These are phyloP conservation scores for Styela clava DNA, from an alignment of 23 tunicate species.

Conservation along the genomic window DNA sequence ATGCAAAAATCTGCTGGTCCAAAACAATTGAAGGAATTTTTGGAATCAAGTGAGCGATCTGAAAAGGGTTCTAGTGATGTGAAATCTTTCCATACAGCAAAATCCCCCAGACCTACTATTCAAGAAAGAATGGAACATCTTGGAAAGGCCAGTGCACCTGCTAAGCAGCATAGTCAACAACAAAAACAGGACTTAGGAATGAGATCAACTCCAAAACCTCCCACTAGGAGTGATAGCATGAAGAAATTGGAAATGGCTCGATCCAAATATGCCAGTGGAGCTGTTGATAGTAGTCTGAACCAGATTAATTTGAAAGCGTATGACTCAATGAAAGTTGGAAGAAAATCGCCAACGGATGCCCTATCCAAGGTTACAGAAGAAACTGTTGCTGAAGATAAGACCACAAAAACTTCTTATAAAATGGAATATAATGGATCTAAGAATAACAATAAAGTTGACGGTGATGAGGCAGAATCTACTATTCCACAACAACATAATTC, in stretches of 20 bases:
- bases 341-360: background rate
- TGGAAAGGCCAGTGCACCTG: too few species aligned
- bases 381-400: background rate
- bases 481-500: too few species aligned
- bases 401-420: background rate
- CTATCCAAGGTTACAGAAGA: background rate
- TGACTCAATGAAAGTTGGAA: background rate
- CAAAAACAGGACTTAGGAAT: background rate
- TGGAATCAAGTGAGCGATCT: background rate
- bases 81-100: background rate
- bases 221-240: slow-evolving; percentile 21
- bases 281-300: background rate
- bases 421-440: background rate
- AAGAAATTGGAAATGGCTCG: slow-evolving; percentile 22
- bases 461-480: too few species aligned
- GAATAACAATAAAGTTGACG: background rate
- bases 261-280: background rate
- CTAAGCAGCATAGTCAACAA: background rate
- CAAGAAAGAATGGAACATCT: background rate
- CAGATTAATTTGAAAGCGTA: background rate
- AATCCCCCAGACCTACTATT: background rate
- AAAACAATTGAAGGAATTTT: slow-evolving; percentile 13
- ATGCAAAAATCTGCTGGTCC: slow-evolving; percentile 58
- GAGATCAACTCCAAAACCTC: slow-evolving; percentile 23
- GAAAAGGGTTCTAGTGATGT: background rate